Conservation (phyloP, 2,797 vertebrate genomes). For the Macropodus opercularis region DNA sequence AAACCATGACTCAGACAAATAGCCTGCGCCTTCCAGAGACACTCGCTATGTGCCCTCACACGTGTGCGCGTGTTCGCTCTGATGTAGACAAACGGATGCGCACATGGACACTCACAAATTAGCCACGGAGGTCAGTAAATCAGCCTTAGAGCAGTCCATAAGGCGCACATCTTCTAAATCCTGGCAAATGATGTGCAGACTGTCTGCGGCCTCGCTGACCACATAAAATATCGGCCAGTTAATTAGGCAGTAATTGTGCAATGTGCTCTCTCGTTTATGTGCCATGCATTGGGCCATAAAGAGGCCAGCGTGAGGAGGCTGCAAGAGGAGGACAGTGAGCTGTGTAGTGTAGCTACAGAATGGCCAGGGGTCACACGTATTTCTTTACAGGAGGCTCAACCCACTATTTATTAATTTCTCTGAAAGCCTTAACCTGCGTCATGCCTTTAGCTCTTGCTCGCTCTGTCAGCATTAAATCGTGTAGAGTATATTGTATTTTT, state of each 20-base stretch:
- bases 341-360: constrained; percentile 36
- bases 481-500: constrained; percentile 10
- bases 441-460: constrained; percentile 10
- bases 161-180: constrained; percentile 67
- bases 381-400: constrained; percentile 44
- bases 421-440: constrained; percentile 19
- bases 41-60: constrained; percentile 52
- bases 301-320: constrained; percentile 59
- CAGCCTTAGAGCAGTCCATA: constrained; percentile 56
- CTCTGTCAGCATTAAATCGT: constrained; percentile 5
- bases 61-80: constrained; percentile 36
- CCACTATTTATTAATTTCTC: constrained; percentile 42
- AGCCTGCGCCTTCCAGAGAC: constrained; percentile 56
- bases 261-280: constrained; percentile 75
- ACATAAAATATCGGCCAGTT: constrained; percentile 78
- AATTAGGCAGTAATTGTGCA: constrained; percentile 79
- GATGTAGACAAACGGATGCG: constrained; percentile 36
- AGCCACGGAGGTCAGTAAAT: constrained; percentile 65
- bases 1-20: constrained; percentile 73
- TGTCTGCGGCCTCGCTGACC: constrained; percentile 68
- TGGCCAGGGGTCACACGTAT: constrained; percentile 56
- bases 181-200: constrained; percentile 71
- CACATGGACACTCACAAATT: constrained; percentile 14
- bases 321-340: constrained; percentile 34
- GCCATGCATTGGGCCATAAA: constrained; percentile 71